Evolutionary conservation across 2,888 invertebrate genomes (phyloP).

Genomic region (Agriopis aurantiaria): DNA sequence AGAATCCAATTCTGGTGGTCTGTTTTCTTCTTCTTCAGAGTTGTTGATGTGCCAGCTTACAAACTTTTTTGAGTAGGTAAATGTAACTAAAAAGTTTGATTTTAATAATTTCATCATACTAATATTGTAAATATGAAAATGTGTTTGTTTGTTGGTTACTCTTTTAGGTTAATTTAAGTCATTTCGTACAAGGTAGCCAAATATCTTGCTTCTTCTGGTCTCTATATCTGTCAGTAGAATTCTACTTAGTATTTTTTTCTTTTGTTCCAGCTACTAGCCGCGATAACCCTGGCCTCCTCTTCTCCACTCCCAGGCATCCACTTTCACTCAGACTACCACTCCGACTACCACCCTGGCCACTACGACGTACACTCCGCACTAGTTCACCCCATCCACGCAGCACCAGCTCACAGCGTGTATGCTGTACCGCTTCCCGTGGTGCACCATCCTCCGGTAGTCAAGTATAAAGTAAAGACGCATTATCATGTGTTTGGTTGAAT

Average conservation of each 20-base stretch:
- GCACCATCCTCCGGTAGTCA: slow-evolving; percentile 45
- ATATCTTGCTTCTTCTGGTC: no score
- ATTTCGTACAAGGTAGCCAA: no score
- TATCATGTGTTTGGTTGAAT: slow-evolving; percentile 59
- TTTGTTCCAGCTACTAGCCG: slow-evolving; percentile 36
- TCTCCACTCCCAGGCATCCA: slow-evolving; percentile 40
- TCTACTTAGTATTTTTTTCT: neutral
- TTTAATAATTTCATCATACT: no score
- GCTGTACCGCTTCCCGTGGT: slow-evolving; percentile 38
- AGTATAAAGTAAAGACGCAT: slow-evolving; percentile 62
- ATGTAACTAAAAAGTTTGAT: no score
- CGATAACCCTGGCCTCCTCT: slow-evolving; percentile 22
- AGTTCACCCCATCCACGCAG: slow-evolving; percentile 56
- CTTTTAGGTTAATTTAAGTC: no score
- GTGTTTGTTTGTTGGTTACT: no score
- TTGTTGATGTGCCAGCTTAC: no score
- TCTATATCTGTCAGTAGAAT: no score
- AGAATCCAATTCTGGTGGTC: no score
- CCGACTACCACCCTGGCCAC: slow-evolving; percentile 32
- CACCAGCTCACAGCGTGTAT: slow-evolving; percentile 47
- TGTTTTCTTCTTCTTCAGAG: no score
- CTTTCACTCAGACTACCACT: slow-evolving; percentile 39
- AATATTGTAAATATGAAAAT: neutral
- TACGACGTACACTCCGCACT: slow-evolving; percentile 26
- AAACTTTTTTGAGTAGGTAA: no score